Percentiles rank a stretch among this genome's conserved stretches.
Conservation (phyloP, 2,113 vertebrate species). For the Mixornis gularis region DNA sequence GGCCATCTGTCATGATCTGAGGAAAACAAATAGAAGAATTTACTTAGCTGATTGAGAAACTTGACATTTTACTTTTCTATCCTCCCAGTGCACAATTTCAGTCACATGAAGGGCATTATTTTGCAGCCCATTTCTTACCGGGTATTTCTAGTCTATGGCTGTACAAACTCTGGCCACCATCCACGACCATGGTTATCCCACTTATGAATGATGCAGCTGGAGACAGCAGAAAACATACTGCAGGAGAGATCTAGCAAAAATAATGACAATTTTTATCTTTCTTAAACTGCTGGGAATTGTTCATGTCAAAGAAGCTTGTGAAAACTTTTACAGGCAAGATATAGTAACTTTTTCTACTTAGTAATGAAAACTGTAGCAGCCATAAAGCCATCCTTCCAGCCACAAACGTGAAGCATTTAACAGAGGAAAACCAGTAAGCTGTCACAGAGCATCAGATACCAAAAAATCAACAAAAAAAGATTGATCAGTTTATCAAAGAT, state of each 20-base stretch:
- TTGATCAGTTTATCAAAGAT: not conserved
- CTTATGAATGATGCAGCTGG: constrained; percentile 87
- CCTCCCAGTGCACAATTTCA: not conserved
- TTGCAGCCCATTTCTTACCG: constrained; percentile 64
- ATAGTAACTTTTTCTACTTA: not conserved
- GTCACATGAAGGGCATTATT: not conserved
- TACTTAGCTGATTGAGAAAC: not conserved
- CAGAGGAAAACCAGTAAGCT: not conserved
- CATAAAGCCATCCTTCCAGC: not conserved
- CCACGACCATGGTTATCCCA: constrained; percentile 82
- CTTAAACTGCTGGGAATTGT: not conserved
- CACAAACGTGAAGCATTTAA: not conserved
- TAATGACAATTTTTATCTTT: not conserved
- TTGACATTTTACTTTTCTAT: not conserved
- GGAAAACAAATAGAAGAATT: not conserved
- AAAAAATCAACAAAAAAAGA: not conserved
- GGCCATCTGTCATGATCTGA: constrained; percentile 84
- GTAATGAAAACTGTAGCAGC: not conserved
- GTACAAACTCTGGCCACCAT: constrained; percentile 84
- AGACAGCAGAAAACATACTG: constrained; percentile 91
- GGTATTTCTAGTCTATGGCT: constrained; percentile 66
- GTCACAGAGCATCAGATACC: not conserved
- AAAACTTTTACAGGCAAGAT: not conserved
- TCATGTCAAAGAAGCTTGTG: not conserved
- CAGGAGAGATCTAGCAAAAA: constrained; percentile 78